A percentile compares a stretch with the other conserved stretches of the same genome.
These are phyloP conservation scores for Percopsis transmontana DNA, from an alignment of 2,113 vertebrate species.

Conservation along the genomic window DNA sequence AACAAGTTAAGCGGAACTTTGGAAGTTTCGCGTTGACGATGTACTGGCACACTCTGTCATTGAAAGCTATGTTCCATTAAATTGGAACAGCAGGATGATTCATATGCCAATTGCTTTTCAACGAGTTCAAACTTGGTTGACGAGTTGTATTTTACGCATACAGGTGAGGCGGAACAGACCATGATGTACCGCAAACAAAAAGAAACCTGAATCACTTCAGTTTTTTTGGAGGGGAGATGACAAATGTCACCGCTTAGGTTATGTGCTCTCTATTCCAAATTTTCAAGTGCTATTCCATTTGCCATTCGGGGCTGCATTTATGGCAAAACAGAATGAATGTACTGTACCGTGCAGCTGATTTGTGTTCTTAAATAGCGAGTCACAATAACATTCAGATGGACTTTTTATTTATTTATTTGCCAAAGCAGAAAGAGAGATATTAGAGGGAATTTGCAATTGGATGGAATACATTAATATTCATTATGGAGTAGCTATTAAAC, in stretches of 20 bases:
- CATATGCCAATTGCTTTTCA: conserved; percentile 71
- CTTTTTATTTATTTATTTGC: conserved; percentile 39
- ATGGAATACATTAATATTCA: conserved; percentile 84
- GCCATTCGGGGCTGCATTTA: conserved; percentile 57
- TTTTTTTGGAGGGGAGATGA: too few relatives aligned
- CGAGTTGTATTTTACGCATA: conserved; percentile 57
- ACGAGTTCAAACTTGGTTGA: conserved; percentile 65
- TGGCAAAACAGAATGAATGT: conserved; percentile 66
- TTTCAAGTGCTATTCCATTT: conserved; percentile 62
- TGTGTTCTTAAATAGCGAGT: conserved; percentile 75
- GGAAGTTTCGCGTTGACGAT: conserved; percentile 78
- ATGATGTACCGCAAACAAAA: conserved; percentile 57
- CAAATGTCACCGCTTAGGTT: conserved; percentile 47
- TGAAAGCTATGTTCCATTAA: conserved; percentile 78
- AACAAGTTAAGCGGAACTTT: conserved; percentile 80
- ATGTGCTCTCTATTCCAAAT: conserved; percentile 55
- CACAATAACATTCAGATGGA: conserved; percentile 78
- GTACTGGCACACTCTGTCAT: conserved; percentile 61
- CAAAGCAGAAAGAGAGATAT: conserved; percentile 63
- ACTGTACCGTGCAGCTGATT: conserved; percentile 77
- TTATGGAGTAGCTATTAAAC: conserved; percentile 83
- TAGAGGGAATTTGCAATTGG: conserved; percentile 78
- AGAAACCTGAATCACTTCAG: too few relatives aligned
- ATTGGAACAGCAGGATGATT: conserved; percentile 70
- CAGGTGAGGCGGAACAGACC: conserved; percentile 62